Percentiles rank a stretch among this genome's conserved stretches.
These are phyloP conservation scores for Cacoxenus indagator DNA, from an alignment of 2,888 invertebrate species.

Conservation along the genomic window DNA sequence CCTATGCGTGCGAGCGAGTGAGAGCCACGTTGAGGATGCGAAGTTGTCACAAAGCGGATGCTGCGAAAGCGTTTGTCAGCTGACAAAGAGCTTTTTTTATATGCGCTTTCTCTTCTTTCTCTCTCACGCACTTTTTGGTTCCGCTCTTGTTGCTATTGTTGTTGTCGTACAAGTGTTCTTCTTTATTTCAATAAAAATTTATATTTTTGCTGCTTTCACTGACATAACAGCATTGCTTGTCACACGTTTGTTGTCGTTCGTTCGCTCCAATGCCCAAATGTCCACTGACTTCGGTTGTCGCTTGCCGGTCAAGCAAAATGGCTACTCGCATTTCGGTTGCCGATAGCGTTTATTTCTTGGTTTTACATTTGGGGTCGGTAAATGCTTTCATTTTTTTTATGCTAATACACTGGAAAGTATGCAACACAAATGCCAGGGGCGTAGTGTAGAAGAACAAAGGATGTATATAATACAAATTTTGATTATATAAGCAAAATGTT, in stretches of 20 bases:
- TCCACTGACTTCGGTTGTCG: conserved; percentile 44
- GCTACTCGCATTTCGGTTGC: not conserved
- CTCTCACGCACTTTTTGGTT: too few species aligned
- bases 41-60: too few species aligned
- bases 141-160: conserved; percentile 36
- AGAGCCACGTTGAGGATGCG: too few species aligned
- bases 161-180: not conserved
- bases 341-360: not conserved
- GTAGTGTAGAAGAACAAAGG: not conserved
- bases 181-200: not conserved
- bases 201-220: conserved; percentile 5
- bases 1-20: conserved; percentile 19
- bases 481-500: too few species aligned
- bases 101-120: conserved; percentile 11
- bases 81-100: not conserved
- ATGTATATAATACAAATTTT: not conserved
- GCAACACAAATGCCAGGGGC: conserved; percentile 2
- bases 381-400: not conserved
- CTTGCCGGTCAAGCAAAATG: conserved; percentile 10
- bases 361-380: not conserved
- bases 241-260: conserved; percentile 35
- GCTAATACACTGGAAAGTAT: conserved; percentile 4
- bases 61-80: conserved; percentile 26
- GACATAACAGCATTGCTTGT: conserved; percentile 34
- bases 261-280: conserved; percentile 45